Conservation (phyloP, 2,113 vertebrate genomes). For the Terrapene triunguis region DNA sequence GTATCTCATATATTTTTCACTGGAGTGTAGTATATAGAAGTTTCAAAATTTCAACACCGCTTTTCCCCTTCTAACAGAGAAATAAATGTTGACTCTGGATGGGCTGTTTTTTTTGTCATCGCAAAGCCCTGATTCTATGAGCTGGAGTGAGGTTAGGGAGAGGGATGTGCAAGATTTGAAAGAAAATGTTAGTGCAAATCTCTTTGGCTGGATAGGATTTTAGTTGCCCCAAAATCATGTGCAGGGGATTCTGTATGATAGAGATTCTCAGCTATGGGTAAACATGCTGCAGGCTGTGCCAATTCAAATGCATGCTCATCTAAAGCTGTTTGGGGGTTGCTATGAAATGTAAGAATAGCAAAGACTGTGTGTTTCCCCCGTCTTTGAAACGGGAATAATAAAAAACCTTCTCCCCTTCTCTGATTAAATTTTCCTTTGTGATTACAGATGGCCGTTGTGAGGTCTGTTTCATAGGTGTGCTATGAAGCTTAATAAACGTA, state of each 20-base stretch:
- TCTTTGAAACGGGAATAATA: not conserved
- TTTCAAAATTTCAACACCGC: not conserved
- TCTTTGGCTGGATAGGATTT: conserved; percentile 20
- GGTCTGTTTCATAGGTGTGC: accelerated
- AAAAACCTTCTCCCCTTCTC: not conserved
- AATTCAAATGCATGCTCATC: not conserved
- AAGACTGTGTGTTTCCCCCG: not conserved
- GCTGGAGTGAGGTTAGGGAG: not conserved
- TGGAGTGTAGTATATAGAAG: not conserved
- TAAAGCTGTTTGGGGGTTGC: not conserved
- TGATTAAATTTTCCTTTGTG: not conserved
- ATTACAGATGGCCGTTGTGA: not conserved
- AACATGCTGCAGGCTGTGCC: not conserved
- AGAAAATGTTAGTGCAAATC: not conserved
- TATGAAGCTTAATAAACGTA: not conserved
- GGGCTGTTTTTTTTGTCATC: not conserved
- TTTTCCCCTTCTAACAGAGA: not conserved
- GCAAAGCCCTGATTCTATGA: not conserved
- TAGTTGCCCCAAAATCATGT: not conserved
- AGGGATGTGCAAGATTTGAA: not conserved
- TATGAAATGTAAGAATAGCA: not conserved
- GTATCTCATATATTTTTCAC: not conserved
- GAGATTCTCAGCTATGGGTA: not conserved
- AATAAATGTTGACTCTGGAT: not conserved
- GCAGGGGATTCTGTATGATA: not conserved